Evolutionary conservation across 2,113 vertebrate genomes (phyloP).

Genomic region (Pipra filicauda): DNA sequence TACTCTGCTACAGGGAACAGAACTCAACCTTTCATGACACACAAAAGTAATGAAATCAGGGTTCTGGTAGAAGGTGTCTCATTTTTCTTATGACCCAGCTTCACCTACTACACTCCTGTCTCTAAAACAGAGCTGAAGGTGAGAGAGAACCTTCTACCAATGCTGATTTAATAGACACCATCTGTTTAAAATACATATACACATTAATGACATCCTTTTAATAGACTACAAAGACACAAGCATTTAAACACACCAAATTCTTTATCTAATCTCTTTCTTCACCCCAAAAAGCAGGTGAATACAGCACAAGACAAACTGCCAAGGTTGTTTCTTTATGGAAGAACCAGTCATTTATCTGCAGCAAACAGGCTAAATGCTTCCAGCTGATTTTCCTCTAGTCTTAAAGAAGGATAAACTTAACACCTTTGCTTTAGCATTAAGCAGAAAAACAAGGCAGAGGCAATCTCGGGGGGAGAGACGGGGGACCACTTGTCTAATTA

Average conservation of each 20-base stretch:
- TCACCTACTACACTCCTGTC: not conserved
- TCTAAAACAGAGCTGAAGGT: not conserved
- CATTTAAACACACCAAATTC: not conserved
- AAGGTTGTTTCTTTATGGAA: not conserved
- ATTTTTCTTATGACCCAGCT: not conserved
- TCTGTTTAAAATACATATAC: constrained; percentile 34
- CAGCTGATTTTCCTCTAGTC: not conserved
- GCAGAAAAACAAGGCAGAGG: not conserved
- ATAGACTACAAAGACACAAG: not conserved
- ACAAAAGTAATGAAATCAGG: not conserved
- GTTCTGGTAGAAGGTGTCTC: not conserved
- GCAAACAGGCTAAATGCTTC: not conserved
- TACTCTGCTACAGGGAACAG: not conserved
- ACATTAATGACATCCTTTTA: not conserved
- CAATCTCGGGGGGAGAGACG: not conserved
- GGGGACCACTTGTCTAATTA: not conserved
- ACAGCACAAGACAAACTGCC: not conserved
- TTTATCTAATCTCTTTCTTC: not conserved
- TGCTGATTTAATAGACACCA: constrained; percentile 5
- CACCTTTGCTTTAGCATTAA: constrained; percentile 5
- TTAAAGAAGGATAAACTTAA: constrained; percentile 30
- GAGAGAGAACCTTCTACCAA: not conserved
- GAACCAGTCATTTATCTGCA: not conserved
- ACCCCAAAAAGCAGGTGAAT: not conserved
- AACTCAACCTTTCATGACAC: not conserved